Percentiles rank a stretch among this genome's conserved stretches.
These are phyloP conservation scores for Archivesica marissinica DNA, from an alignment of 1,140 invertebrate genomes.

Conservation along the genomic window DNA sequence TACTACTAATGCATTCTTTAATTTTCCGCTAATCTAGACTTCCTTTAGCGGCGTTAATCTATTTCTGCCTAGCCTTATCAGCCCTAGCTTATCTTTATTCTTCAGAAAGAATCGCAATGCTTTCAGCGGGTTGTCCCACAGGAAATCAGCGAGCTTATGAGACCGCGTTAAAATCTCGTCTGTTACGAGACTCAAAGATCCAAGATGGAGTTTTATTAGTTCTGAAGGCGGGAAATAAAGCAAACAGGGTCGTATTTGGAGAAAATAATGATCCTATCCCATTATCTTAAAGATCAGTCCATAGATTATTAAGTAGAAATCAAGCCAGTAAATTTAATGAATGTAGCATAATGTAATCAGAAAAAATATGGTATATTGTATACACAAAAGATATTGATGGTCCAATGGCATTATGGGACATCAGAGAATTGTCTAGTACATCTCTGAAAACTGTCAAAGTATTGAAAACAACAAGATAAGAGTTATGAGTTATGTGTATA, in stretches of 20 bases:
- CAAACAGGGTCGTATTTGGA: conserved; percentile 40
- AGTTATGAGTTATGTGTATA: conserved; percentile 22
- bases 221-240: conserved; percentile 62
- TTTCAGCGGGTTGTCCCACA: conserved; percentile 60
- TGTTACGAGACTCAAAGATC: conserved; percentile 58
- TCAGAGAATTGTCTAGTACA: conserved; percentile 12
- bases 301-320: conserved; percentile 44
- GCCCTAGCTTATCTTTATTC: conserved; percentile 61
- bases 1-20: conserved; percentile 64
- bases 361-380: conserved; percentile 48
- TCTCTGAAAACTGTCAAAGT: conserved; percentile 41
- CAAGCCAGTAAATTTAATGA: conserved; percentile 40
- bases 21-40: conserved; percentile 62
- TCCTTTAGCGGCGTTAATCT: conserved; percentile 61
- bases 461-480: conserved; percentile 12
- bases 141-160: conserved; percentile 64
- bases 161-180: conserved; percentile 55
- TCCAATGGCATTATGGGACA: conserved; percentile 27
- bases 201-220: conserved; percentile 62
- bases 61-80: conserved; percentile 52
- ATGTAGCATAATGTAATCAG: conserved; percentile 43
- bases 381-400: conserved; percentile 44
- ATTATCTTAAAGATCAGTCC: conserved; percentile 52
- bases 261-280: conserved; percentile 46
- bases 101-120: conserved; percentile 64